Base-by-base conservation (phyloP, 2,797 vertebrate species). In the Siniperca scherzeri region DNA sequence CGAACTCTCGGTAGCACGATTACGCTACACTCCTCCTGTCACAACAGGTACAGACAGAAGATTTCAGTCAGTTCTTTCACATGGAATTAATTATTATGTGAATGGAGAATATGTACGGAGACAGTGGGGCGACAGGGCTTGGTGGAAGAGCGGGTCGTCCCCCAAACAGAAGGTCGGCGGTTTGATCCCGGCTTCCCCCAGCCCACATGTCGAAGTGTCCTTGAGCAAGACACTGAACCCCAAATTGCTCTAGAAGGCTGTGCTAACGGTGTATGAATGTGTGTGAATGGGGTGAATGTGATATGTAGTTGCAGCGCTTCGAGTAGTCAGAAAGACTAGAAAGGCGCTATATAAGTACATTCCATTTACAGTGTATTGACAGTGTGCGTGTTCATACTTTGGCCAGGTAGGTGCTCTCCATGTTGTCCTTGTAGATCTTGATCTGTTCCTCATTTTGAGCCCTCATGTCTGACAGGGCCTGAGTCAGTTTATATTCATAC, bases 371-470 rank as follows among this genome's bases (percentile, higher is more conserved):
- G 4, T 42, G 60, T 2, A 42, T 3, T 7, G 22, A 19, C 16
- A 2, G 22, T 2, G 36, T 27, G 67, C 44, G 27, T 27, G 62
- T 73, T 48, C 70, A 21, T 88, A 98, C 98, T 87, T 97, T 98
- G 85, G 95, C 76, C 1, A 86, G 17, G 62, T 98, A 99, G 3
- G 96, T 96, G 80, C 95, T 92, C 77, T 97, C 96, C n/a, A 99
- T 94, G 88, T 97, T 97, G 0, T 96, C 94, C 89, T 97, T 98
- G 92, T 98, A 99, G 14, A 96, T 71, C 57, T 88, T 93, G 85
- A 98, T 94, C 93, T 97, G 97, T 17, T 94, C 95, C 4, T 97
- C 96, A 0, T 98, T 97, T 68, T 98, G 96, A 33, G 96, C 75
- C 21, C 98, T 93, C 89, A 99, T 96, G 48, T 99, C 97, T 0